Percentiles rank a stretch among this genome's conserved stretches.
Conservation (phyloP, 37 sponge, comb jelly and placozoan species). For the Corticium candelabrum region DNA sequence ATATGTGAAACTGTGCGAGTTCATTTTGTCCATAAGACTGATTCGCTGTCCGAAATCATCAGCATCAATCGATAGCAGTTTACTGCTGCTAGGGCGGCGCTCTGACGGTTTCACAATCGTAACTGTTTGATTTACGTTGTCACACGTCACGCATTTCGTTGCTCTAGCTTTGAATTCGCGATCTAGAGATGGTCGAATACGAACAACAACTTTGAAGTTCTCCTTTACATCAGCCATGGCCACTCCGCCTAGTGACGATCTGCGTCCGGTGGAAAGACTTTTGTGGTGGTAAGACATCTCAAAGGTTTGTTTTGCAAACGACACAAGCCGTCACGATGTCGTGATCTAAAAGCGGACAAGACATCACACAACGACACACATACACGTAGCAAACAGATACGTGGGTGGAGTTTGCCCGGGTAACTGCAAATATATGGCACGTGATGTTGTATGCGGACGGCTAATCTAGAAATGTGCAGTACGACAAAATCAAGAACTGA, state of each 20-base stretch:
- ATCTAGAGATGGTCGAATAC: conserved; percentile 58
- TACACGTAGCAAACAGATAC: no score
- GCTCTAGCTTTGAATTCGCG: conserved; percentile 20
- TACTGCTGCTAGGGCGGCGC: neutral
- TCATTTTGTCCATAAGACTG: conserved; percentile 18
- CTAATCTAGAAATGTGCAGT: no score
- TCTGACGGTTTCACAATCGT: neutral
- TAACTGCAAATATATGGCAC: no score
- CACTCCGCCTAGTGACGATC: neutral
- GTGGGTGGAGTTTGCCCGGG: no score
- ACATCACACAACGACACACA: no score
- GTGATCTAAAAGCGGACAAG: no score
- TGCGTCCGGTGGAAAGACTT: no score
- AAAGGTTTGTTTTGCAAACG: no score
- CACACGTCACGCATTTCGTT: neutral
- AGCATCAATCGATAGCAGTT: neutral
- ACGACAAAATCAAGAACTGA: no score
- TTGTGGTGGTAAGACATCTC: no score
- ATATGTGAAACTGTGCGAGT: conserved; percentile 39
- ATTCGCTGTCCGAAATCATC: conserved; percentile 39
- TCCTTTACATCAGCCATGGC: neutral
- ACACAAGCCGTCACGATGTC: no score
- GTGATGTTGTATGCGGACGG: no score
- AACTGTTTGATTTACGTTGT: neutral
- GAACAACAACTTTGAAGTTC: conserved; percentile 75